A percentile compares a stretch with the other conserved stretches of the same genome.
Conservation (phyloP, 1,140 invertebrate species). For the Ips nitidus region DNA sequence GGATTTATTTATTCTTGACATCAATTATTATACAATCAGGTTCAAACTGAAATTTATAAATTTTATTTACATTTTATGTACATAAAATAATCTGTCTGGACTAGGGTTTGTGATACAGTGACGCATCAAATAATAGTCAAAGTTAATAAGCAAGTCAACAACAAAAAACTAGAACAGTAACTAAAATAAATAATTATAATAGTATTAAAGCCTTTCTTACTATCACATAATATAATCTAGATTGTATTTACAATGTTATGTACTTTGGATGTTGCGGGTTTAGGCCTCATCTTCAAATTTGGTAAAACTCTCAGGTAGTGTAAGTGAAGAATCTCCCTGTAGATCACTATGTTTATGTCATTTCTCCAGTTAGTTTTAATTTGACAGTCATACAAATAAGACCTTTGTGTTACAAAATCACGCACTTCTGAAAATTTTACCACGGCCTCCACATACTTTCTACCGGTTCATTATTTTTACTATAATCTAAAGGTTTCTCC, state of each 20-base stretch:
- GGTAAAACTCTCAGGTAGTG: background rate
- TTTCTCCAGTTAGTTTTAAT: too few species aligned
- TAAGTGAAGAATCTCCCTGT: too few species aligned
- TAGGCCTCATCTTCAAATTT: background rate
- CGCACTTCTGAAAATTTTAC: conserved; percentile 26
- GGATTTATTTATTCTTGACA: background rate
- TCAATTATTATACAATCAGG: too few species aligned
- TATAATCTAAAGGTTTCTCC: conserved; percentile 47
- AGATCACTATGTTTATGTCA: too few species aligned
- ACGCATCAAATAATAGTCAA: too few species aligned
- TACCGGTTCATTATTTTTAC: conserved; percentile 43
- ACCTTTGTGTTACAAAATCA: background rate
- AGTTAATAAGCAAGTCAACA: too few species aligned
- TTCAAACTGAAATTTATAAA: background rate
- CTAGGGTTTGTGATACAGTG: too few species aligned
- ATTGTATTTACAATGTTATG: background rate
- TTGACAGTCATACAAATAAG: background rate
- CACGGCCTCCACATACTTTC: conserved; percentile 50
- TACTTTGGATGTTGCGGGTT: background rate
- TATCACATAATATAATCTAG: too few species aligned
- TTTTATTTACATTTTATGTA: background rate
- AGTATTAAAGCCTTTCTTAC: too few species aligned
- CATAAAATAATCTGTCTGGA: background rate
- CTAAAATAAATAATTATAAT: too few species aligned
- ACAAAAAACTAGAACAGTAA: too few species aligned